Conservation (phyloP, 2,797 vertebrate genomes). For the Sciurus vulgaris region DNA sequence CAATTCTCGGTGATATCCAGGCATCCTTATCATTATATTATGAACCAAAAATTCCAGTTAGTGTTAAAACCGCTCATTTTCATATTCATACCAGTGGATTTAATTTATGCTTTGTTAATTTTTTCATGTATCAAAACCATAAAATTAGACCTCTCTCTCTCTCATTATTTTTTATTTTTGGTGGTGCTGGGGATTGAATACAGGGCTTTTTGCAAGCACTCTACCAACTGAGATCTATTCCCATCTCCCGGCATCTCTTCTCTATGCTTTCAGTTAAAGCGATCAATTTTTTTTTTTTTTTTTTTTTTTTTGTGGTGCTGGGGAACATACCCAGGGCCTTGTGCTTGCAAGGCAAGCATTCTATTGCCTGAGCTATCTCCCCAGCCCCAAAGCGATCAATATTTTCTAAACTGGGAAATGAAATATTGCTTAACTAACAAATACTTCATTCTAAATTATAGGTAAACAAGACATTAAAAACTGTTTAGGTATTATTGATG, state of each 20-base stretch:
- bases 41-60: background rate
- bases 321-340: too few species aligned
- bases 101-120: background rate
- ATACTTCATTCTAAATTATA: slow-evolving; percentile 48
- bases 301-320: too few species aligned
- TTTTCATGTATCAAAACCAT: background rate
- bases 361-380: too few species aligned
- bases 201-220: too few species aligned
- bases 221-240: too few species aligned
- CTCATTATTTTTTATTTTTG: too few species aligned
- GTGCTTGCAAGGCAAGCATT: too few species aligned
- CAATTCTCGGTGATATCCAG: background rate
- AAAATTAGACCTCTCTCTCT: background rate
- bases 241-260: too few species aligned
- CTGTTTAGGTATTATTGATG: background rate
- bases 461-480: background rate
- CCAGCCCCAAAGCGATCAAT: background rate
- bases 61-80: background rate
- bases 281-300: too few species aligned
- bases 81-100: background rate
- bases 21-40: background rate
- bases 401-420: background rate
- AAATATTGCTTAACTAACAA: background rate
- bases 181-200: too few species aligned
- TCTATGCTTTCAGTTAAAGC: background rate